A percentile compares a stretch with the other conserved stretches of the same genome.
These are phyloP conservation scores for Trinectes maculatus DNA, from an alignment of 2,113 vertebrate species.

Conservation along the genomic window DNA sequence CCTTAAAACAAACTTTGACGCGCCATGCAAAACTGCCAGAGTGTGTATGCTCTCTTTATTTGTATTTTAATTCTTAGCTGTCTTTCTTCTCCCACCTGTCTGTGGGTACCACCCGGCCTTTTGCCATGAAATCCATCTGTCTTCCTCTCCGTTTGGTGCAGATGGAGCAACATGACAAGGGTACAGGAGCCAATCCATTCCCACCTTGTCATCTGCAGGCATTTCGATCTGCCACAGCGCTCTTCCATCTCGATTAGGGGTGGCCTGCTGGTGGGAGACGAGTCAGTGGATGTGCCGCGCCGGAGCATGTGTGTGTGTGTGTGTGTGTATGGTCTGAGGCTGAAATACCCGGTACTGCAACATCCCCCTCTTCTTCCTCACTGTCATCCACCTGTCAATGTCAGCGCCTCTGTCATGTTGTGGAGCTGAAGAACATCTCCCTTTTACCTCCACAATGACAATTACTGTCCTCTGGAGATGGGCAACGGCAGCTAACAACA, in stretches of 20 bases:
- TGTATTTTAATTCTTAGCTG: slow-evolving; percentile 9
- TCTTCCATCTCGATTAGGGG: slow-evolving; percentile 85
- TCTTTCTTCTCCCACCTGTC: slow-evolving; percentile 36
- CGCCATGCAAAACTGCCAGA: neutral
- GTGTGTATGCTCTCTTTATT: neutral
- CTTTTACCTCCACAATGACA: slow-evolving; percentile 55
- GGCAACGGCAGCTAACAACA: slow-evolving; percentile 32
- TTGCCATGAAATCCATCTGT: slow-evolving; percentile 63
- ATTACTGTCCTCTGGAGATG: slow-evolving; percentile 47
- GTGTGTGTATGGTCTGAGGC: slow-evolving; percentile 75
- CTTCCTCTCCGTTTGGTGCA: slow-evolving; percentile 64
- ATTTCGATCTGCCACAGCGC: slow-evolving; percentile 73
- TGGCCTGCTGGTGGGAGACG: slow-evolving; percentile 74
- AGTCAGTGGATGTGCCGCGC: slow-evolving; percentile 54
- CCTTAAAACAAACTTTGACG: neutral
- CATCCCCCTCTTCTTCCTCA: slow-evolving; percentile 11
- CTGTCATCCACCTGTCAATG: slow-evolving; percentile 66
- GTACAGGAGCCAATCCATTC: slow-evolving; percentile 75
- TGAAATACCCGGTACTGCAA: slow-evolving; percentile 77
- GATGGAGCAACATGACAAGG: slow-evolving; percentile 77
- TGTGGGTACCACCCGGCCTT: slow-evolving; percentile 28
- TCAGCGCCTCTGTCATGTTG: slow-evolving; percentile 83
- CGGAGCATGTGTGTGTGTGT: slow-evolving; percentile 12
- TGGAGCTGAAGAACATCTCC: slow-evolving; percentile 70
- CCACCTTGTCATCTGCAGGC: slow-evolving; percentile 78